These are phyloP conservation scores for Pangasius krempfi DNA, from an alignment of 2,797 vertebrate species.

Conservation along the genomic window DNA sequence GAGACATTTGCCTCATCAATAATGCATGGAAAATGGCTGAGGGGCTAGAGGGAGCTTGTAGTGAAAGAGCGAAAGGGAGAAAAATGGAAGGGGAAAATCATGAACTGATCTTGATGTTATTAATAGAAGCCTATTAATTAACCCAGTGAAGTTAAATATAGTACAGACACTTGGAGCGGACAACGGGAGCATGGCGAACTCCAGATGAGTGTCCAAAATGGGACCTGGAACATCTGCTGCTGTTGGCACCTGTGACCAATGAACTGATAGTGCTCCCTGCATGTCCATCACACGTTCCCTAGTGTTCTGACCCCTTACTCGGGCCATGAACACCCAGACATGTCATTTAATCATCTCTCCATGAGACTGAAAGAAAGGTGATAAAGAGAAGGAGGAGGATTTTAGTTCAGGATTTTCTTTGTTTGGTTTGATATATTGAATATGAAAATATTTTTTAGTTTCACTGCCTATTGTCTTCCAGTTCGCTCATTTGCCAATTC, in stretches of 20 bases:
- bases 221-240: slow-evolving; percentile 70
- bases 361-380: slow-evolving; percentile 9
- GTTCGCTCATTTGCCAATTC: not conserved
- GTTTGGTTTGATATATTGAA: not conserved
- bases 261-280: slow-evolving; percentile 48
- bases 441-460: not conserved
- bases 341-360: slow-evolving; percentile 6
- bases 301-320: slow-evolving; percentile 27
- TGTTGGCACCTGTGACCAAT: slow-evolving; percentile 30
- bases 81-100: slow-evolving; percentile 60
- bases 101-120: slow-evolving; percentile 72
- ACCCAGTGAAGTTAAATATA: slow-evolving; percentile 74
- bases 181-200: slow-evolving; percentile 67
- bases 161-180: slow-evolving; percentile 66
- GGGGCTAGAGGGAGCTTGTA: slow-evolving; percentile 59
- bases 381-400: not conserved
- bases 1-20: slow-evolving; percentile 64
- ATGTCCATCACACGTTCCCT: slow-evolving; percentile 54
- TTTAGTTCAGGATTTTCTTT: not conserved
- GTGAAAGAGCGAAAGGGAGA: slow-evolving; percentile 52
- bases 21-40: slow-evolving; percentile 58
- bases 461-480: not conserved
- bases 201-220: slow-evolving; percentile 52
- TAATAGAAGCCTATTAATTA: slow-evolving; percentile 80
- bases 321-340: slow-evolving; percentile 18